Percentiles rank a stretch among this genome's conserved stretches.
Conservation (phyloP, 2,797 vertebrate species). For the Diplodus sargus region DNA sequence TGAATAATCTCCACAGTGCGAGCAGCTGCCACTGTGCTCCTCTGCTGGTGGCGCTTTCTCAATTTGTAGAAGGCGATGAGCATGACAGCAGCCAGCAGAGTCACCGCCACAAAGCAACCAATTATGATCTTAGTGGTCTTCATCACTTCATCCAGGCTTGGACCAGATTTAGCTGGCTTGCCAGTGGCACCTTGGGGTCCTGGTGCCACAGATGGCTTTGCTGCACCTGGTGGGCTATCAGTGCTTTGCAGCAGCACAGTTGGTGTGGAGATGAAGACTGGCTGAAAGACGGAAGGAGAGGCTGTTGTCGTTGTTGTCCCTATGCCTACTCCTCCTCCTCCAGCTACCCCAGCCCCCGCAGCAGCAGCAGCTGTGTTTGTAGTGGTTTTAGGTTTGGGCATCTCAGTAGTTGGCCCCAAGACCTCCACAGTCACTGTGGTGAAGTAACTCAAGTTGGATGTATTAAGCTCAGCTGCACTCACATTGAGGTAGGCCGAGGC, state of each 20-base stretch:
- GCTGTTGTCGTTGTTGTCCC: constrained; percentile 89
- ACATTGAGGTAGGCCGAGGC: constrained; percentile 98
- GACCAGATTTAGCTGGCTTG: constrained; percentile 85
- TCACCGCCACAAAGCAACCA: constrained; percentile 98
- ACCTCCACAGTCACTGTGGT: constrained; percentile 97
- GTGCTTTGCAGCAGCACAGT: constrained; percentile 95
- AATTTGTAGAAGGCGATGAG: constrained; percentile 98
- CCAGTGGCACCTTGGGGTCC: constrained; percentile 85
- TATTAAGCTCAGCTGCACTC: constrained; percentile 96
- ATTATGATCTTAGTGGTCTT: constrained; percentile 99
- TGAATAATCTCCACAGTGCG: constrained; percentile 97
- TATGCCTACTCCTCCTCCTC: constrained; percentile 71
- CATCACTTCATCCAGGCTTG: constrained; percentile 98
- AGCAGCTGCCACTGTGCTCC: constrained; percentile 93
- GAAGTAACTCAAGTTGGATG: constrained; percentile 98
- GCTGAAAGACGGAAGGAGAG: constrained; percentile 93
- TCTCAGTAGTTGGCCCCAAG: constrained; percentile 91
- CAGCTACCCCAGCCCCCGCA: constrained; percentile 71
- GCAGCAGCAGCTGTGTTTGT: constrained; percentile 69
- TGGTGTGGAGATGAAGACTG: constrained; percentile 96
- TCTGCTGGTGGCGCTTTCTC: constrained; percentile 96
- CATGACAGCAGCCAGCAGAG: constrained; percentile 96
- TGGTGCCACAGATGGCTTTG: constrained; percentile 83
- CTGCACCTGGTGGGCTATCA: constrained; percentile 72
- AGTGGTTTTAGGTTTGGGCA: constrained; percentile 92